phyloP scores from a whole-genome alignment of 2,888 invertebrate genomes.

The Harpalus rubripes region DNA sequence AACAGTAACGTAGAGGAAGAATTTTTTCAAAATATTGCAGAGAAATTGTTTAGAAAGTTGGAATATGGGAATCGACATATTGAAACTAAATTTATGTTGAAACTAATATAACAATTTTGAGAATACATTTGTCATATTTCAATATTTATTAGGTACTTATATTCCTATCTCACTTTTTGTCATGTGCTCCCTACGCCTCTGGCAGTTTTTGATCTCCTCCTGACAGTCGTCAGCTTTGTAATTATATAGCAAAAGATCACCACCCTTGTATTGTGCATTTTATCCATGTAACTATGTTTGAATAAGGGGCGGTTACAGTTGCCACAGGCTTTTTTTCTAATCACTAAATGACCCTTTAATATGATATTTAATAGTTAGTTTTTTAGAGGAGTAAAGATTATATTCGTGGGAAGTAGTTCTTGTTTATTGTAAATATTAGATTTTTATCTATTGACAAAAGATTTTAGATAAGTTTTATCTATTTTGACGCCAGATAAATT shows the following conservation, averaged over 20 bases:
- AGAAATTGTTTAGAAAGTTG: background rate
- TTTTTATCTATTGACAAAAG: constrained; percentile 19
- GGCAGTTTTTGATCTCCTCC: constrained; percentile 17
- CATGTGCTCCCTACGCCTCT: constrained; percentile 5
- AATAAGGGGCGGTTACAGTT: constrained; percentile 34
- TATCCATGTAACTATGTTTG: constrained; percentile 55
- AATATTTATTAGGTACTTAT: background rate
- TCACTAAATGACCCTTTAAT: constrained; percentile 62
- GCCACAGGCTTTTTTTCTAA: constrained; percentile 56
- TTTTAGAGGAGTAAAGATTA: constrained; percentile 31
- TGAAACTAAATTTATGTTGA: background rate
- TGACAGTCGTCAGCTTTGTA: constrained; percentile 38
- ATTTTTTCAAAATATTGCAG: background rate
- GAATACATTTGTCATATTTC: background rate
- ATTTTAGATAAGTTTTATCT: constrained; percentile 41
- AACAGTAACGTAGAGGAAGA: constrained; percentile 15
- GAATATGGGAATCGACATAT: background rate
- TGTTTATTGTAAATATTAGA: constrained; percentile 16
- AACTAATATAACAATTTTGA: background rate
- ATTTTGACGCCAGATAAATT: constrained; percentile 38
- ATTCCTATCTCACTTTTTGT: background rate
- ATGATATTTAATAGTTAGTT: constrained; percentile 59
- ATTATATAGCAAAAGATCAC: constrained; percentile 44
- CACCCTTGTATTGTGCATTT: constrained; percentile 23
- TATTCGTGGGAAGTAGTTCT: constrained; percentile 57